Evolutionary conservation across 2,113 vertebrate genomes (phyloP).

Genomic region (Cromileptes altivelis): DNA sequence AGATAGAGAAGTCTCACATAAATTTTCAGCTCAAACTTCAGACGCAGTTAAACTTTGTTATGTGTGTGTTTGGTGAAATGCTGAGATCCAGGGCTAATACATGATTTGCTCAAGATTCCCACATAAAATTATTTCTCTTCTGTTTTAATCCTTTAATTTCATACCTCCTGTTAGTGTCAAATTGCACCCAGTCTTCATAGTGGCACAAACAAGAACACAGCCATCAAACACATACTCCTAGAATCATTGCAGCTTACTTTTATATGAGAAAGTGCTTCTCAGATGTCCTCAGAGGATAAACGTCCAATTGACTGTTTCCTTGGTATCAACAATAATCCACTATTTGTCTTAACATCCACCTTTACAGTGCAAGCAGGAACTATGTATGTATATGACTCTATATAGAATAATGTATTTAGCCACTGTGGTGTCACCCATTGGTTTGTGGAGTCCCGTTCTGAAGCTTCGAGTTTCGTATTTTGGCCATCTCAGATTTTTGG

Average conservation of each 20-base stretch:
- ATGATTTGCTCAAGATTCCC: not conserved
- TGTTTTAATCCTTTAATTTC: not conserved
- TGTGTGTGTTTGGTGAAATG: not conserved
- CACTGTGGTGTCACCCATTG: too few relatives aligned
- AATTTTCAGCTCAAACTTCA: conserved; percentile 3
- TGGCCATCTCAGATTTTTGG: too few relatives aligned
- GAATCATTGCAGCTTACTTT: not conserved
- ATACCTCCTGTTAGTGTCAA: not conserved
- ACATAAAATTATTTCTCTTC: not conserved
- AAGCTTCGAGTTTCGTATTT: too few relatives aligned
- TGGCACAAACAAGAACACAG: not conserved
- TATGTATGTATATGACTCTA: too few relatives aligned
- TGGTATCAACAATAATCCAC: not conserved
- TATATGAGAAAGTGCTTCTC: too few relatives aligned
- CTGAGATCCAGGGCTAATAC: not conserved
- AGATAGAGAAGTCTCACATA: not conserved
- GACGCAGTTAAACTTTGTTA: not conserved
- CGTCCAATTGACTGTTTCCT: not conserved
- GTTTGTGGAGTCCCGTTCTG: too few relatives aligned
- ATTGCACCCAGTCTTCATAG: too few relatives aligned
- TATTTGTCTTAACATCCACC: not conserved
- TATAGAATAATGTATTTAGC: too few relatives aligned
- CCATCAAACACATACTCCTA: too few relatives aligned
- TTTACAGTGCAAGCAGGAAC: too few relatives aligned
- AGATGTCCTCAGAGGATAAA: too few relatives aligned